A percentile compares a stretch with the other conserved stretches of the same genome.
Conservation (phyloP, 2,797 vertebrate species). For the Nannoperca australis region DNA sequence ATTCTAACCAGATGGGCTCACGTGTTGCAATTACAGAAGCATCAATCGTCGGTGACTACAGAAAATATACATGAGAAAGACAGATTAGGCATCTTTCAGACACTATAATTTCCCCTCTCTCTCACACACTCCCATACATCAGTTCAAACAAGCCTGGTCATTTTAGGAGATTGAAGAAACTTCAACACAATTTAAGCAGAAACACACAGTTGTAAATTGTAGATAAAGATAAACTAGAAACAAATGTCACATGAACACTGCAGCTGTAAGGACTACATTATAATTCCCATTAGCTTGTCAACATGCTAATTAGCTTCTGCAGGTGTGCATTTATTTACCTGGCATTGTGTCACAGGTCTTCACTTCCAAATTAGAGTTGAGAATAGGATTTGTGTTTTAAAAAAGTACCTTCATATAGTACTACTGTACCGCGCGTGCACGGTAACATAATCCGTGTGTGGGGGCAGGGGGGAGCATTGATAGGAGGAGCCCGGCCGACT, state of each 20-base stretch:
- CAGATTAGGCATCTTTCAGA: constrained; percentile 73
- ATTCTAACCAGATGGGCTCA: constrained; percentile 83
- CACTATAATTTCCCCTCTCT: constrained; percentile 60
- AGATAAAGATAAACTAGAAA: not conserved
- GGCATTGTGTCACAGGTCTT: not conserved
- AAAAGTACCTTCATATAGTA: not conserved
- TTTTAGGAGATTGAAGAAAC: constrained; percentile 10
- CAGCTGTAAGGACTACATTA: not conserved
- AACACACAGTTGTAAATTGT: not conserved
- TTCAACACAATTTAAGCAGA: constrained; percentile 5
- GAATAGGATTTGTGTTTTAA: not conserved
- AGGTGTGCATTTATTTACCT: constrained; percentile 30
- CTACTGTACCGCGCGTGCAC: constrained; percentile 67
- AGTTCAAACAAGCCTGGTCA: constrained; percentile 38
- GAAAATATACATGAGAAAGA: constrained; percentile 79
- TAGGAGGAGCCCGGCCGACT: constrained; percentile 70
- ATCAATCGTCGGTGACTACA: constrained; percentile 75
- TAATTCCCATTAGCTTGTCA: not conserved
- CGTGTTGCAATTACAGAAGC: constrained; percentile 77
- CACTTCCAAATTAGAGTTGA: not conserved
- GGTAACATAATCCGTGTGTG: constrained; percentile 80
- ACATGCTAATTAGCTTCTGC: not conserved
- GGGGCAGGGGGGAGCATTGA: constrained; percentile 50
- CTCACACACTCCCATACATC: constrained; percentile 41
- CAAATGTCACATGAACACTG: not conserved